These are phyloP conservation scores for Anas bahamensis DNA, from an alignment of 2,797 vertebrate species.

Conservation along the genomic window DNA sequence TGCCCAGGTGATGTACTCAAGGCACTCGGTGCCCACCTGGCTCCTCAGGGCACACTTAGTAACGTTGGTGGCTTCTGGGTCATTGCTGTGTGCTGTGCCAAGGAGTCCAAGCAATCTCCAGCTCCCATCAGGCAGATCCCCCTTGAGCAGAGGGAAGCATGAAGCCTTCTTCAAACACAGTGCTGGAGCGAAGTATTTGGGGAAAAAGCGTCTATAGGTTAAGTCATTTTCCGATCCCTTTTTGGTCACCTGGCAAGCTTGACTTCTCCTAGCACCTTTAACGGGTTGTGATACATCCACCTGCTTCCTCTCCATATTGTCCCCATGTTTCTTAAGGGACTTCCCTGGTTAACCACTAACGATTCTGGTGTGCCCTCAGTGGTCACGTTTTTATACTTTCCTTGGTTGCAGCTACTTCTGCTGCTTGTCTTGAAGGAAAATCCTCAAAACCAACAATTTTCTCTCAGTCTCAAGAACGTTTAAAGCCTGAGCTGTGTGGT, in stretches of 20 bases:
- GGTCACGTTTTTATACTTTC: background rate
- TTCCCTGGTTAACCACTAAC: background rate
- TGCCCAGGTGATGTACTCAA: too few relatives aligned
- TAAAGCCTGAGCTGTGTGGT: background rate
- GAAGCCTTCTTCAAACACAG: background rate
- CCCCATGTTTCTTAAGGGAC: background rate
- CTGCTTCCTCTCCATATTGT: background rate
- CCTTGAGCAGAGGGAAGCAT: background rate
- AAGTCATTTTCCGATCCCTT: background rate
- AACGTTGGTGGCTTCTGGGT: too few relatives aligned
- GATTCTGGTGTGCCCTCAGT: background rate
- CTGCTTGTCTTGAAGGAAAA: background rate
- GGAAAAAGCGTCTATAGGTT: background rate
- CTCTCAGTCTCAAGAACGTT: background rate
- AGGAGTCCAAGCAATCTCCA: background rate
- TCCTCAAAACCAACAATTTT: background rate
- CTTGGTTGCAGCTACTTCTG: background rate
- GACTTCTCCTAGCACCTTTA: background rate
- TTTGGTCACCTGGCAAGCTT: background rate
- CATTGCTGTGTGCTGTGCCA: background rate
- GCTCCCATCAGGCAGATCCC: background rate
- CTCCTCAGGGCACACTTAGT: background rate
- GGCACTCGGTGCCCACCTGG: background rate
- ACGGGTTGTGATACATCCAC: background rate
- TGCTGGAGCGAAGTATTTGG: background rate